Evolutionary conservation across 2,113 vertebrate genomes (phyloP), one percentile per base, ranked within the genome.

Genomic region (Halcyon senegalensis): DNA sequence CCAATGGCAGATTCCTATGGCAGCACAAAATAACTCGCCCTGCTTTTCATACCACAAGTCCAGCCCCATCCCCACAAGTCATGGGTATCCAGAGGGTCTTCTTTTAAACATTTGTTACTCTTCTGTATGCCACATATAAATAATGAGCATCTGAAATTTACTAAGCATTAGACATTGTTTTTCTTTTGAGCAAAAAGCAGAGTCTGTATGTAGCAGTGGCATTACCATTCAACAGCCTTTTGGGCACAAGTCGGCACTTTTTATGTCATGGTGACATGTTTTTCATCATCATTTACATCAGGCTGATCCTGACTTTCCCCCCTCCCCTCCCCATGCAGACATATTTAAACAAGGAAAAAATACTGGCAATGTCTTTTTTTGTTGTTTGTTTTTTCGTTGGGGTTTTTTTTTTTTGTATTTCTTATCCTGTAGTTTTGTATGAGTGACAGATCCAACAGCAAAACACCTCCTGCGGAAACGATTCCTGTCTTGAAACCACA

Each of bases 11-110:
- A 97, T 97, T 94, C 81, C 82, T 96, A 27, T 88, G 97, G 97
- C 97, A 98, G 98, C 98, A 98, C 97, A 98, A 97, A 91, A 59
- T 15, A 73, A 72, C 81, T 73, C 87, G 64, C 43, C 92, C 83
- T 81, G 83, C 91, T 98, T 92, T 58, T 64, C 84, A n/a, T 17
- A 28, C 78, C 91, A 63, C 31, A 5, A 79, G 62, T 91, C 91
- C 95, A 86, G 78, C 95, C 94, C 88, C 16, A 1, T 92, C 84
- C 89, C 51, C 69, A 30, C 93, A 59, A 58, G 77, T 92, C 91
- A 84, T 90, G 93, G 84, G 80, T 85, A 72, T 91, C 85, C 89
- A 78, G 76, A 66, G 62, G 2, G 67, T 86, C 91, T 91, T 94
- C 92, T 91, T 95, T 91, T 91, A 82, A 92, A 50, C 55, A 8